Evolutionary conservation across 92 coral and sea anemone species (phyloP).

Genomic region (Scolanthus callimorphus): DNA sequence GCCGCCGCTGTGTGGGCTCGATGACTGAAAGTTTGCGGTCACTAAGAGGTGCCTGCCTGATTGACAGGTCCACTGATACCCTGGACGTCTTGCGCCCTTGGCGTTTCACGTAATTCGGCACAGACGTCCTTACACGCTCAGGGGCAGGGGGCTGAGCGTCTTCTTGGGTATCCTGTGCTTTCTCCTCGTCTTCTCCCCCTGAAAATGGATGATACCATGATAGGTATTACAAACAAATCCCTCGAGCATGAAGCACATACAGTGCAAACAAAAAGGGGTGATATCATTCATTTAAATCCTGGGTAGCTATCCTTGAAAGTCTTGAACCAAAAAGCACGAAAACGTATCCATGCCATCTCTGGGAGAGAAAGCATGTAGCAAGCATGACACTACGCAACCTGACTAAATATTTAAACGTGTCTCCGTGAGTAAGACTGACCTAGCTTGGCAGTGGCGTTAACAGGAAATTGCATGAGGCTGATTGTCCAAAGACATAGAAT

Average conservation of each 20-base stretch:
- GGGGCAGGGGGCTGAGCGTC: too few species aligned
- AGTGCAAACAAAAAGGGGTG: too few species aligned
- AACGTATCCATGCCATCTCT: too few species aligned
- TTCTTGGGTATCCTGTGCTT: background rate
- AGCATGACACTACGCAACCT: too few species aligned
- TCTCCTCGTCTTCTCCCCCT: background rate
- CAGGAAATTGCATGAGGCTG: constrained; percentile 92
- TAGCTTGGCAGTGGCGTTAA: constrained; percentile 84
- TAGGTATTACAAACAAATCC: background rate
- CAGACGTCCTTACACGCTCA: too few species aligned
- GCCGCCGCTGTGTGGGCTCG: constrained; percentile 22
- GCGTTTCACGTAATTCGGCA: constrained; percentile 10
- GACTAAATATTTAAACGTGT: too few species aligned
- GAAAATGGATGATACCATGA: background rate
- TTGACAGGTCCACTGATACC: constrained; percentile 18
- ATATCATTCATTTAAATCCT: too few species aligned
- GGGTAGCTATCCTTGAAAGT: too few species aligned
- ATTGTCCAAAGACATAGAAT: constrained; percentile 89
- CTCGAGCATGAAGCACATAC: background rate
- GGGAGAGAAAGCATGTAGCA: too few species aligned
- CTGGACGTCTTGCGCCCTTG: constrained; percentile 24
- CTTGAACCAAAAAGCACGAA: too few species aligned
- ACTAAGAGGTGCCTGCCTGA: constrained; percentile 35
- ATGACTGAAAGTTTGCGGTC: constrained; percentile 32
- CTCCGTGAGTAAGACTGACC: too few species aligned